phyloP scores from a whole-genome alignment of 2,888 invertebrate genomes.

The Macrophya alboannulata region DNA sequence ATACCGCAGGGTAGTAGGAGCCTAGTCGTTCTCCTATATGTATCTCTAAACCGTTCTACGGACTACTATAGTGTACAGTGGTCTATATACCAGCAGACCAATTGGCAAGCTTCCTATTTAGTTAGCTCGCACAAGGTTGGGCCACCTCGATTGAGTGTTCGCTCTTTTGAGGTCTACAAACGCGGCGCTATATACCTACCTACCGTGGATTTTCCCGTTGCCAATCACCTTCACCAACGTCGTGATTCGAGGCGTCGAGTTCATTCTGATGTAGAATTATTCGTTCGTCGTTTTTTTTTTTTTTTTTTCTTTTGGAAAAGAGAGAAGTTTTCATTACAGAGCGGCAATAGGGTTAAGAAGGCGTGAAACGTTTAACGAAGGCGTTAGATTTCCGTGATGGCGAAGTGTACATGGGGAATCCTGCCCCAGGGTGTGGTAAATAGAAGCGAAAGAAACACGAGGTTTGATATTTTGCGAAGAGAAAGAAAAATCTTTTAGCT shows the following conservation, averaged over 20 bases:
- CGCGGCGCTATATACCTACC: neutral
- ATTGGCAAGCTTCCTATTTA: slow-evolving; percentile 40
- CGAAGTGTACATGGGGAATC: neutral
- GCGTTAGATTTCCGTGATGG: neutral
- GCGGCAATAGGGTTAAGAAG: no score
- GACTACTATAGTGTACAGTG: neutral
- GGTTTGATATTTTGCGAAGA: neutral
- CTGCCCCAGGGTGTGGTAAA: neutral
- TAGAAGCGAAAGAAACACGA: neutral
- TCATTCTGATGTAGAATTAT: no score
- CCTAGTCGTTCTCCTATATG: neutral
- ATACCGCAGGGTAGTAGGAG: neutral
- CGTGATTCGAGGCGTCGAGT: neutral
- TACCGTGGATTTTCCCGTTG: neutral
- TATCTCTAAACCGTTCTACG: neutral
- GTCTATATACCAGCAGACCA: slow-evolving; percentile 37
- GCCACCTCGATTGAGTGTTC: slow-evolving; percentile 29
- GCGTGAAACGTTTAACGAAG: neutral
- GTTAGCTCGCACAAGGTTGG: neutral
- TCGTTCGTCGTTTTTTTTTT: no score
- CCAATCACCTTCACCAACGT: neutral
- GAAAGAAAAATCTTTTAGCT: neutral
- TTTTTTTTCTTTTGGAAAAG: no score
- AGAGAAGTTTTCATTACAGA: no score
- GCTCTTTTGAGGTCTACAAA: neutral